Base-by-base conservation (phyloP, 2,113 vertebrate species). In the Rhinoderma darwinii region DNA sequence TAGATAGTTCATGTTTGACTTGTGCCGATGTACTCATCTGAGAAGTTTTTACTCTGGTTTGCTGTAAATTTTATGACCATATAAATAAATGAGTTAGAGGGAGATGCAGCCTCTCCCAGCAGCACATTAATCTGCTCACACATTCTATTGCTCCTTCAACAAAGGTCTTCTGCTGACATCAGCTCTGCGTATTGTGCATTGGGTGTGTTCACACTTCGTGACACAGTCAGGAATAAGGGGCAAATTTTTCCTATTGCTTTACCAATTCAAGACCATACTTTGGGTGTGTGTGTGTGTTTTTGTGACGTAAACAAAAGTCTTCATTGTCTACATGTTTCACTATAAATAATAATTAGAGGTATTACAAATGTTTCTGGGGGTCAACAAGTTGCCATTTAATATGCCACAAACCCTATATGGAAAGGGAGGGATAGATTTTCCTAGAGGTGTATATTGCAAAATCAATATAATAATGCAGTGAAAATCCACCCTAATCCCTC, bases 401-500 rank as follows among this genome's bases (percentile, higher is more conserved):
- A 59, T 27, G 32, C 72, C 79, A 18, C 83, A 84, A 73, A 68
- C 51, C 86, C 74, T 63, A 88, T 80, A 89, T 88, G 90, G 78
- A 84, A 83, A 89, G 86, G 84, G 87, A 88, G 51, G 76, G 72
- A 84, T 61, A 80, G 63, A 54, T 72, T 72, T 80, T 86, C 76
- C 84, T 72, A 72, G 84, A 90, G 1, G 0, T 86, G 78, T 89
- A 88, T 88, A 89, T 90, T 89, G 88, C 92, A 91, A 90, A 93
- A 93, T 91, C 89, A 91, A 90, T 90, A 90, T 92, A 90, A 90
- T 92, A 92, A 93, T 92, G 91, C 90, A 90, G 89, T 88, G 88
- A 89, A 93, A 92, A 92, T 92, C 93, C 93, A 72, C 56, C 86
- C 88, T 93, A 94, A 94, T 93, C 93, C 92, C 90, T 89, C 89